Evolutionary conservation across 1,140 invertebrate genomes (phyloP), one percentile per base, ranked within the genome.

Genomic region (Hylaeus volcanicus): DNA sequence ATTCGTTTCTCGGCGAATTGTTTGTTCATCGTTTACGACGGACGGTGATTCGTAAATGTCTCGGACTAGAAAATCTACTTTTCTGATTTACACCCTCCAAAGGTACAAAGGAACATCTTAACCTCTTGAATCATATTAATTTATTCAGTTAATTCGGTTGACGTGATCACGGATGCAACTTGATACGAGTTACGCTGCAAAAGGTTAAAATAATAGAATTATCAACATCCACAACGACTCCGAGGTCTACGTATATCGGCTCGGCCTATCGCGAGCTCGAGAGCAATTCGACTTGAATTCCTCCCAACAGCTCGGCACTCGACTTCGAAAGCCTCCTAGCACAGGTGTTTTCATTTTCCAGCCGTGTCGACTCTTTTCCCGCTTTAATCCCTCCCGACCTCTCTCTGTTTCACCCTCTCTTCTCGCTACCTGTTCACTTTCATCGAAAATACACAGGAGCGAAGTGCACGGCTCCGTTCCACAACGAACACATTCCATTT

Each of bases 361-460:
- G 15, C 45, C n/a, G 41, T 8, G 41, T 4, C 8, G 12, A 26
- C 14, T 63, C 37, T 39, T 41, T 64, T 64, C 72, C 11, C 48
- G 56, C 43, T 11, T 73, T 60, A 51, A 51, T 63, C 48, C 43
- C 43, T 15, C n/a, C 43, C 43, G 5, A 39, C 41, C 53, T 39
- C 55, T 26, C 4, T 72, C 26, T 39, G 14, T 15, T 6, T 1
- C 53, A 14, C 14, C 26, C 15, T 43, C 1, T 15, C 37, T 26
- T 26, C 60, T 9, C 60, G 48, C 45, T 48, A 74, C 73, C 73
- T 65, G 73, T 74, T 74, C 60, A 64, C 41, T 65, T 65, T 43
- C 60, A 55, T 55, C 15, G 45, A 8, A 14, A 74, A 48, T 41
- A 53, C 15, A 37, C 73, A 43, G 37, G 26, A 45, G 48, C 15